A percentile compares a stretch with the other conserved stretches of the same genome.
Evolutionary conservation across 2,888 invertebrate genomes (phyloP).

Genomic region (Parascotia fuliginaria): DNA sequence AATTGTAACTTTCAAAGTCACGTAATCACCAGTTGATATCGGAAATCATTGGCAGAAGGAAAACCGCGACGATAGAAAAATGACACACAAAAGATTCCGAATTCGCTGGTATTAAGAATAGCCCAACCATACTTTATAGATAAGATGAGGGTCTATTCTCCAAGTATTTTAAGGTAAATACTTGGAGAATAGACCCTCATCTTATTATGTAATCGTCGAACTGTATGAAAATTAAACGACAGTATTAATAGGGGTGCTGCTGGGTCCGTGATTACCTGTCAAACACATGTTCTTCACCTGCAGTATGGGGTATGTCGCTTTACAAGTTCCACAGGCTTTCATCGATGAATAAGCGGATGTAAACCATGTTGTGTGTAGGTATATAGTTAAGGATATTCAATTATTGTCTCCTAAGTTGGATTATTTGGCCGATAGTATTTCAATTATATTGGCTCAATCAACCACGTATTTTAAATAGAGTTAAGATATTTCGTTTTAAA

Average conservation of each 20-base stretch:
- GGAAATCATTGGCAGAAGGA: no score
- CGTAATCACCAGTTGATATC: no score
- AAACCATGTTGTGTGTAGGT: slow-evolving; percentile 7
- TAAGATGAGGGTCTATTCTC: slow-evolving; percentile 27
- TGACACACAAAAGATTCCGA: no score
- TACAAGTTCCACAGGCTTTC: slow-evolving; percentile 26
- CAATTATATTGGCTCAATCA: no score
- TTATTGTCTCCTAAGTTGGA: background rate
- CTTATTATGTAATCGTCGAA: slow-evolving; percentile 34
- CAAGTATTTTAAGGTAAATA: slow-evolving; percentile 38
- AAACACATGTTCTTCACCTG: slow-evolving; percentile 57
- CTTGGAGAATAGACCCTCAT: slow-evolving; percentile 24
- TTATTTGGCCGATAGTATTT: no score
- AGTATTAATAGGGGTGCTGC: slow-evolving; percentile 40
- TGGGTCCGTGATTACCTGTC: slow-evolving; percentile 58
- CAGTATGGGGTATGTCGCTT: slow-evolving; percentile 38
- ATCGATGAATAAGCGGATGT: slow-evolving; percentile 14
- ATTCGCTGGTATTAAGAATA: no score
- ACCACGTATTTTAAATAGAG: no score
- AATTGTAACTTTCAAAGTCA: no score
- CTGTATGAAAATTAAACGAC: slow-evolving; percentile 44
- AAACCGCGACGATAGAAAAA: no score
- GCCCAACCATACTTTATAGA: no score
- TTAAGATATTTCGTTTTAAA: no score
- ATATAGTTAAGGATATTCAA: background rate